A percentile compares a stretch with the other conserved stretches of the same genome.
These are phyloP conservation scores for Turdus rufiventris DNA, from an alignment of 2,113 vertebrate species.

Conservation along the genomic window DNA sequence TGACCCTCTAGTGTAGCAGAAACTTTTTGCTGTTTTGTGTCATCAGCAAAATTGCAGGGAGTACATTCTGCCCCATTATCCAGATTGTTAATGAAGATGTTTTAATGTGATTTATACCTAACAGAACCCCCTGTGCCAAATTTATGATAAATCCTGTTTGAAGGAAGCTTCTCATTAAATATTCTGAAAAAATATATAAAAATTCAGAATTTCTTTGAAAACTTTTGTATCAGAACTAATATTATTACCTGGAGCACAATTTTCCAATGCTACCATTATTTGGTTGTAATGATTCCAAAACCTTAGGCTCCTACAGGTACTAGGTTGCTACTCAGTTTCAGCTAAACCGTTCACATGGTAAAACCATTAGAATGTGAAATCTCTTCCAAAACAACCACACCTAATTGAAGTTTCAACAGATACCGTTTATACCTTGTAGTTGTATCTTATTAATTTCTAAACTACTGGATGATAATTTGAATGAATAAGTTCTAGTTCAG, in stretches of 20 bases:
- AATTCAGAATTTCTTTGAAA: neutral
- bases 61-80: neutral
- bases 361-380: neutral
- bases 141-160: neutral
- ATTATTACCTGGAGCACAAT: neutral
- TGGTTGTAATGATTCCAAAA: neutral
- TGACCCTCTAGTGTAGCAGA: neutral
- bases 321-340: neutral
- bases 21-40: neutral
- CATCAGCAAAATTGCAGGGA: neutral
- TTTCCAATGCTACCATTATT: neutral
- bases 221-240: neutral
- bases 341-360: neutral
- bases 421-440: neutral
- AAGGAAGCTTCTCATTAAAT: neutral
- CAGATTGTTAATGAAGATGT: neutral
- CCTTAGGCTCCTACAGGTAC: neutral
- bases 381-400: accelerated
- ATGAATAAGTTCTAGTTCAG: neutral
- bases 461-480: neutral
- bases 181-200: neutral
- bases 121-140: neutral
- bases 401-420: neutral
- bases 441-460: neutral
- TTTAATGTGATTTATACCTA: too few relatives aligned